Base-by-base conservation (phyloP, 2,797 vertebrate genomes). In the Oreochromis grahami region DNA sequence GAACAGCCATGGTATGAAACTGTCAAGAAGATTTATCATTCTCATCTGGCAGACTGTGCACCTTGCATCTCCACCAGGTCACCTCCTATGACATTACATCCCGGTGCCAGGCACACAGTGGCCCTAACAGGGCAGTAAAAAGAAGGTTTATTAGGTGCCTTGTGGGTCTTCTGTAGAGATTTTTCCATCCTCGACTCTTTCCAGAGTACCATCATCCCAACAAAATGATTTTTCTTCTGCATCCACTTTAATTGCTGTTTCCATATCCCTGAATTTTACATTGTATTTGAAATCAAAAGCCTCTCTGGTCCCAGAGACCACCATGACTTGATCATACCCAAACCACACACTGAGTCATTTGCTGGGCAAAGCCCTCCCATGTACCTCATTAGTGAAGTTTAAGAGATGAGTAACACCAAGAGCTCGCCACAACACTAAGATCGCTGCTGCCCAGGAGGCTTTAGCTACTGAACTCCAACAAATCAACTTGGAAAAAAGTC, bases 71-170 rank as follows among this genome's bases (percentile, higher is more conserved):
- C 86, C 74, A 15, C 21, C 51, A 65, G 87, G 90, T 92, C 91
- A 89, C 87, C 86, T 91, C 81, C 82, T 81, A 74, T 94, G 92
- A 95, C 93, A 94, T 95, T 93, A 92, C 91, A 91, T 93, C 90
- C 90, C 80, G 60, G 89, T 92, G 93, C 87, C 84, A 88, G 86
- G 88, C 86, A 80, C 77, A 41, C 84, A 68, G 80, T 81, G 85
- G 45, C 89, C 80, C 88, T 89, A 74, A 93, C 86, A 88, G 72
- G 81, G 84, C 70, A 32, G 56, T 94, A 91, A 93, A 45, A 92
- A 89, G 41, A 79, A 21, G 56, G 21, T 89, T 91, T 92, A 91
- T 52, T 87, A 91, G 82, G 82, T 21, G 26, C 53, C 80, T 48
- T 8, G 17, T 63, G 58, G 78, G 76, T 81, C 79, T 83, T 55